Evolutionary conservation across 1,140 invertebrate genomes (phyloP), one percentile per base, ranked within the genome.

Genomic region (Cydia amplana): DNA sequence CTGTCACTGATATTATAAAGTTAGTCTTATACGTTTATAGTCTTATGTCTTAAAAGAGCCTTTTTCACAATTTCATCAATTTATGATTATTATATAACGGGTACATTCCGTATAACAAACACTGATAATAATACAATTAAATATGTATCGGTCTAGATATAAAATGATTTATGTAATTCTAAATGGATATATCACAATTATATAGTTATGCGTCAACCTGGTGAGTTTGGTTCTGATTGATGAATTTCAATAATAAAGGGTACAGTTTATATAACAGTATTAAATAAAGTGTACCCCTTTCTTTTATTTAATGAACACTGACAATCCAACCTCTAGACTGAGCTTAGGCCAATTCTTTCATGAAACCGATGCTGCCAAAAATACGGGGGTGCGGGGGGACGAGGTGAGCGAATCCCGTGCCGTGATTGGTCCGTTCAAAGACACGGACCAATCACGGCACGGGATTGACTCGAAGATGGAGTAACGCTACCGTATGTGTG

Each of bases 131-230:
- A 55, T 18, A 18, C 16, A 55, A 55, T 18, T 55, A 55, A 3
- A 23, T 60, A 23, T 7, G 7, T 20, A 23, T 60, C 55, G 55
- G 55, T 60, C 18, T 60, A 60, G 7, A 23, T 60, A 55, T 55
- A 55, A 18, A 55, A 18, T 51, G 16, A 51, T 51, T 51, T 51
- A 51, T 51, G 18, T 51, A n/a, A 51, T n/a, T 51, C 49, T 51
- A 51, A 51, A 51, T 51, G n/a, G 49, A n/a, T 51, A 60, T 60
- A 60, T 60, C 51, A 60, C 51, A 60, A 60, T 60, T 60, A 23
- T 23, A 12, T 60, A 60, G 55, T 18, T 18, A 55, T 60, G 55
- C 55, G 20, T 60, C 7, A 60, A 20, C 49, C 51, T 55, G 51
- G 51, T 23, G 55, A 60, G 20, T 60, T 60, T 60, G 18, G 51